phyloP scores from a whole-genome alignment of 2,113 vertebrate species.

The Clarias macrocephalus region DNA sequence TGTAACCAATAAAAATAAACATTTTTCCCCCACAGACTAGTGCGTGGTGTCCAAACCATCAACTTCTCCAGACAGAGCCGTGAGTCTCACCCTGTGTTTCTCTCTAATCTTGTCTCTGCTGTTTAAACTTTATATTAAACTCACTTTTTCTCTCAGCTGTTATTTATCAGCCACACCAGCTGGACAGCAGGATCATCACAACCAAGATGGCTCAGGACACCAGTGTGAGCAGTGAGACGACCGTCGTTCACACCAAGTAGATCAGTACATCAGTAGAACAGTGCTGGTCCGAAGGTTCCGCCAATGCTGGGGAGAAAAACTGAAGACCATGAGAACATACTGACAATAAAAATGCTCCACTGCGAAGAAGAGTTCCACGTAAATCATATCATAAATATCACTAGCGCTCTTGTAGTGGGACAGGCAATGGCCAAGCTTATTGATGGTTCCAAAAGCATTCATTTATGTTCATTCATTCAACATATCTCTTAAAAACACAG shows the following conservation, averaged over 20 bases:
- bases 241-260: neutral
- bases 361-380: neutral
- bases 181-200: constrained; percentile 26
- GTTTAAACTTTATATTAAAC: neutral
- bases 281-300: neutral
- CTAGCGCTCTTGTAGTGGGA: too few species aligned
- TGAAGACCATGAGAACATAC: neutral
- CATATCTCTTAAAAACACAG: too few species aligned
- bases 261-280: neutral
- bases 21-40: constrained; percentile 34
- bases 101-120: neutral
- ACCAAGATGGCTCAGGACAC: neutral
- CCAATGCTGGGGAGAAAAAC: neutral
- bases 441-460: too few species aligned
- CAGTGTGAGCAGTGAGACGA: neutral
- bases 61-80: constrained; percentile 31
- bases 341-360: neutral
- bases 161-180: neutral
- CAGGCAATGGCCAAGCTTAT: too few species aligned
- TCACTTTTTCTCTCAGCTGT: neutral
- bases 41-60: constrained; percentile 3
- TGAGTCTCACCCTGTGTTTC: constrained; percentile 3
- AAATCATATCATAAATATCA: neutral
- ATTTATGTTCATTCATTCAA: too few species aligned
- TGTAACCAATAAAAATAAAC: neutral